These are phyloP conservation scores for Poeciliopsis occidentalis DNA, from an alignment of 2,113 vertebrate genomes.

Conservation along the genomic window DNA sequence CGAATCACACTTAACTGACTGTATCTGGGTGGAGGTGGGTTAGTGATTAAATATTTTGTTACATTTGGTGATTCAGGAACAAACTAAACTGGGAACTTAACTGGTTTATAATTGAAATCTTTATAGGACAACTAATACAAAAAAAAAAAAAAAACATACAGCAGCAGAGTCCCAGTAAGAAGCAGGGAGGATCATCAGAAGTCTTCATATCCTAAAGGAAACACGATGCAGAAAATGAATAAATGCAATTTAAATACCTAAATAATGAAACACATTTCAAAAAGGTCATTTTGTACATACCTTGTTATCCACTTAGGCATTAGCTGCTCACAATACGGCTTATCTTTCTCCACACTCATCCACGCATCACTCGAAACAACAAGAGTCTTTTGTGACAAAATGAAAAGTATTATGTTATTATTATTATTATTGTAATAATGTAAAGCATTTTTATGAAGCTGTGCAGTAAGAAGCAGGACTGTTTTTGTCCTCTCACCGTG, in stretches of 20 bases:
- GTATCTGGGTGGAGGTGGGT: too few relatives aligned
- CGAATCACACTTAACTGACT: too few relatives aligned
- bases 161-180: not conserved
- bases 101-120: too few relatives aligned
- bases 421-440: not conserved
- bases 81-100: too few relatives aligned
- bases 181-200: too few relatives aligned
- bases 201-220: not conserved
- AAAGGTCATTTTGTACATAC: not conserved
- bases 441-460: not conserved
- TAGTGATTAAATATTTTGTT: too few relatives aligned
- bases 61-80: too few relatives aligned
- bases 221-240: not conserved
- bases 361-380: not conserved
- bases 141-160: too few relatives aligned
- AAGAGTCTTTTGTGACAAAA: conserved; percentile 10
- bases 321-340: not conserved
- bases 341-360: not conserved
- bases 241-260: not conserved
- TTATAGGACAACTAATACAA: too few relatives aligned
- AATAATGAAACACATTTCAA: not conserved
- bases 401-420: not conserved
- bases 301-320: conserved; percentile 1
- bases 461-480: conserved; percentile 2
- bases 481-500: not conserved